Conservation (phyloP, 2,113 vertebrate species). For the Eptesicus fuscus region DNA sequence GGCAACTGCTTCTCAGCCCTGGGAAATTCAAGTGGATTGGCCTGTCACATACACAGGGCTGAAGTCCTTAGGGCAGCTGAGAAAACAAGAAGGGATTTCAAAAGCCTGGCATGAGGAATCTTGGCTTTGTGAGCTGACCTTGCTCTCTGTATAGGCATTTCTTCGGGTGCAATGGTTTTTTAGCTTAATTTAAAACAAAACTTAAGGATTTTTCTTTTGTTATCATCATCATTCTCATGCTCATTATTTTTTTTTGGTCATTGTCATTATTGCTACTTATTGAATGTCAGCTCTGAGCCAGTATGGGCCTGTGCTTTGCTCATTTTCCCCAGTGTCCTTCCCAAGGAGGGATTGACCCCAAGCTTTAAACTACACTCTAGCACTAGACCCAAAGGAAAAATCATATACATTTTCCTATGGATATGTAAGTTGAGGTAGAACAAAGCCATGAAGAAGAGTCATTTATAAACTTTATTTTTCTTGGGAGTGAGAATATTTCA, state of each 20-base stretch:
- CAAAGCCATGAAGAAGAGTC: not conserved
- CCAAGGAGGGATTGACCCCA: not conserved
- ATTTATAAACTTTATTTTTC: not conserved
- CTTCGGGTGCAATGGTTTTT: not conserved
- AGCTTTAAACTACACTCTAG: not conserved
- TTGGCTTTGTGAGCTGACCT: not conserved
- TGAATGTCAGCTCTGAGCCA: not conserved
- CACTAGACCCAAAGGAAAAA: not conserved
- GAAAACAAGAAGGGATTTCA: conserved; percentile 27
- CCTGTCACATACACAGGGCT: not conserved
- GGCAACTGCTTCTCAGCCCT: not conserved
- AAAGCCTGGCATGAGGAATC: not conserved
- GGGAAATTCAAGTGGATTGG: not conserved
- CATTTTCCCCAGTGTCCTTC: not conserved
- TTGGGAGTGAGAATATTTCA: not conserved
- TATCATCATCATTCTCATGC: not conserved
- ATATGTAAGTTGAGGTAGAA: not conserved
- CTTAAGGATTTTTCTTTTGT: not conserved
- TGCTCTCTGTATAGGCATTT: not conserved
- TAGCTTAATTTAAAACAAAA: conserved; percentile 34
- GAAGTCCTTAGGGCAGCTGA: not conserved
- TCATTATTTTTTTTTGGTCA: not conserved
- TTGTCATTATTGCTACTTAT: not conserved
- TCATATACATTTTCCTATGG: not conserved
- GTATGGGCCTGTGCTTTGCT: not conserved